phyloP scores from a whole-genome alignment of 1,140 invertebrate genomes.

The Leptinotarsa defecta region DNA sequence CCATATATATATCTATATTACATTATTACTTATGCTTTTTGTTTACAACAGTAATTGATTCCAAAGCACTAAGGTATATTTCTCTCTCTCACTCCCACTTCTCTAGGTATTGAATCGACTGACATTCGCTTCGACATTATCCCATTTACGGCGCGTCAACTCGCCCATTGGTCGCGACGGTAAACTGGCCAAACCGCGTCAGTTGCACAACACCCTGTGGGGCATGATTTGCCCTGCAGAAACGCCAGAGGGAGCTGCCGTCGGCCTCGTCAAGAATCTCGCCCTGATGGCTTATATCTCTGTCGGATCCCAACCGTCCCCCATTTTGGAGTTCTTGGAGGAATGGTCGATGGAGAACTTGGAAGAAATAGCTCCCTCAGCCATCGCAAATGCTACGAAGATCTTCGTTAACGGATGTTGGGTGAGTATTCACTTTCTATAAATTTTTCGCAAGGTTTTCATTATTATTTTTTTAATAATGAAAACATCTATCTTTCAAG shows the following conservation, averaged over 20 bases:
- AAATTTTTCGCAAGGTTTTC: too few species aligned
- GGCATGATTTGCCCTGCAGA: constrained; percentile 99
- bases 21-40: not conserved
- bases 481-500: not conserved
- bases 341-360: constrained; percentile 99
- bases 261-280: constrained; percentile 92
- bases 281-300: constrained; percentile 99
- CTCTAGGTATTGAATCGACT: constrained; percentile 81
- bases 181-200: constrained; percentile 96
- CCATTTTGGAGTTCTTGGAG: constrained; percentile 99
- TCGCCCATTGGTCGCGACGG: constrained; percentile 98
- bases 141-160: constrained; percentile 95
- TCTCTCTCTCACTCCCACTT: not conserved
- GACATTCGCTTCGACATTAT: constrained; percentile 97
- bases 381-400: constrained; percentile 96
- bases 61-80: not conserved
- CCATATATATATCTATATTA: too few species aligned
- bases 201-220: constrained; percentile 98
- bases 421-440: constrained; percentile 61
- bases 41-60: not conserved
- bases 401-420: constrained; percentile 99
- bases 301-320: constrained; percentile 96
- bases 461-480: too few species aligned
- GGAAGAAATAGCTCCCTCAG: constrained; percentile 95
- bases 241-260: constrained; percentile 81